Conservation (phyloP, 2,888 invertebrate genomes). For the Monochamus alternatus region DNA sequence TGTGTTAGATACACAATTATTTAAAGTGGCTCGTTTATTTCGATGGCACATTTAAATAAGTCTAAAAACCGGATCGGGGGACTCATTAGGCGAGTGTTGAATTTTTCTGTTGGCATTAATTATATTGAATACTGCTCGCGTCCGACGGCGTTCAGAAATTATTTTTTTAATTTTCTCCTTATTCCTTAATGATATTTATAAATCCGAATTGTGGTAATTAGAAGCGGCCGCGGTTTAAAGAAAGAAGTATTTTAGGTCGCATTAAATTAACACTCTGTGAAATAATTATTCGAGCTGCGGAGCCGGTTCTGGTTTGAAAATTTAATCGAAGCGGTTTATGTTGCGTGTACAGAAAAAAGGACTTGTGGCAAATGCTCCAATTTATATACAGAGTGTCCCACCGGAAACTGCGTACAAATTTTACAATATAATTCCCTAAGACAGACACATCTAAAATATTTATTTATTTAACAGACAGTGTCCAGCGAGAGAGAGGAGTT, state of each 20-base stretch:
- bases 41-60: conserved; percentile 61
- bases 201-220: conserved; percentile 55
- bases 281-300: conserved; percentile 36
- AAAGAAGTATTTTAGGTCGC: conserved; percentile 32
- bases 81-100: conserved; percentile 61
- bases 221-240: conserved; percentile 43
- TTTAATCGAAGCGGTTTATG: conserved; percentile 37
- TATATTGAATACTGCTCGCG: conserved; percentile 52
- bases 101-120: conserved; percentile 59
- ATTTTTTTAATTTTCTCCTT: conserved; percentile 51
- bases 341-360: neutral
- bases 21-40: conserved; percentile 59
- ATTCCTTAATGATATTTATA: conserved; percentile 48
- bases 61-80: conserved; percentile 60
- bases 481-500: too few species aligned
- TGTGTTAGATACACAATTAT: conserved; percentile 59
- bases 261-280: conserved; percentile 37
- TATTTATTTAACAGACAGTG: too few species aligned
- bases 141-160: conserved; percentile 39
- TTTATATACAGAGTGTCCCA: too few species aligned
- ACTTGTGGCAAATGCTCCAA: too few species aligned
- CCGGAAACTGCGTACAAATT: too few species aligned
- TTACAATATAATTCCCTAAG: too few species aligned
- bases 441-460: too few species aligned
- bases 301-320: conserved; percentile 32